Base-by-base conservation (phyloP, 2,113 vertebrate species). In the Columbina picui region DNA sequence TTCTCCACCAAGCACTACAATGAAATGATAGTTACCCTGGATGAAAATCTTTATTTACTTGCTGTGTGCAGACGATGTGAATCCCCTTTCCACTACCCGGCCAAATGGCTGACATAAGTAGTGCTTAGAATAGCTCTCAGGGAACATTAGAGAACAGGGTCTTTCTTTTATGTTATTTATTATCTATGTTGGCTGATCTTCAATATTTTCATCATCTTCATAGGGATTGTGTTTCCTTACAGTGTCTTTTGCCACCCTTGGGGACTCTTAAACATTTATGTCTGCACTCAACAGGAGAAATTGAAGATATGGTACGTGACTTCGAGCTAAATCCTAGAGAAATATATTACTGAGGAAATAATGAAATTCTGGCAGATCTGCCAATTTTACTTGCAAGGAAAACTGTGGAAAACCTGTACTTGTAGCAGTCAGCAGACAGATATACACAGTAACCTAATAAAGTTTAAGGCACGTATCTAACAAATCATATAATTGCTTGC, bases 141-240 rank as follows among this genome's bases (percentile, higher is more conserved):
- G 86, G 95, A 94, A 90, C 82, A 79, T 47, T 87, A 91, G 68
- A 84, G 50, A 96, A 25, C 47, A 86, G 50, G 52, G 79, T 91
- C 89, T 93, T 92, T 96, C 85, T 94, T 89, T 91, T 86, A 94
- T 96, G 94, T 95, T 94, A 96, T 97, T 96, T 94, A 96, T 96
- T 91, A 95, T 92, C 93, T 87, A 29, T 50, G 69, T 93, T 98
- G 97, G 97, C 91, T 89, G 80, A 67, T 92, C 71, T 86, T 96
- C 94, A 96, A 60, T 61, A 84, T 96, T 96, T 98, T 97, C 96
- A 96, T 97, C 91, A 94, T 96, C 81, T 98, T 97, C 91, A 63
- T 93, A 95, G 84, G 90, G 73, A 94, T 63, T 93, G 34, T 52
- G 56, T 93, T 98, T 97, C 96, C 69, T 95, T 84, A 84, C 81